phyloP scores from a whole-genome alignment of 2,888 invertebrate genomes.

The Sclerodermus sp. region DNA sequence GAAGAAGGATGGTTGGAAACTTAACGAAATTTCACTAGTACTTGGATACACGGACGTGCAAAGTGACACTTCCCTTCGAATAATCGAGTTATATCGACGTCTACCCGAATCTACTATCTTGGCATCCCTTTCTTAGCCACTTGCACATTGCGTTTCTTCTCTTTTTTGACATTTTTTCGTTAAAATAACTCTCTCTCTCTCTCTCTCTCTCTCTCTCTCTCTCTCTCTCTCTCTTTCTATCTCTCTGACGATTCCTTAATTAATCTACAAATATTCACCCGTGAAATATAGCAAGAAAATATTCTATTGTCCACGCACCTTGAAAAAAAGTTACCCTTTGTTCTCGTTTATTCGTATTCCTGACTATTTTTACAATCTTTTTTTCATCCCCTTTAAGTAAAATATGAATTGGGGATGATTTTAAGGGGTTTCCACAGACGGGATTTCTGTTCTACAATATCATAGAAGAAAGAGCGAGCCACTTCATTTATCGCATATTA shows the following conservation, averaged over 20 bases:
- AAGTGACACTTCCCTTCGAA: slow-evolving; percentile 47
- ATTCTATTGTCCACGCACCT: no score
- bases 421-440: no score
- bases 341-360: no score
- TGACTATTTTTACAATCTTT: no score
- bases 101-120: slow-evolving; percentile 29
- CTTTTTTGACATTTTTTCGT: background rate
- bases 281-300: no score
- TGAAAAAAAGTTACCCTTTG: no score
- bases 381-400: no score
- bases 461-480: no score
- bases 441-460: no score
- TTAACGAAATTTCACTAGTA: slow-evolving; percentile 46
- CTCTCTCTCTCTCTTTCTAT: slow-evolving; percentile 15
- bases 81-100: slow-evolving; percentile 52
- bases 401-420: no score
- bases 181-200: background rate
- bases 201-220: slow-evolving; percentile 3
- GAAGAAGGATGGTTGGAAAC: slow-evolving; percentile 16
- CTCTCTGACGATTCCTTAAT: slow-evolving; percentile 50
- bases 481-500: no score
- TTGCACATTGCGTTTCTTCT: slow-evolving; percentile 1
- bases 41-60: slow-evolving; percentile 39
- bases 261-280: slow-evolving; percentile 28
- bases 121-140: slow-evolving; percentile 18